Evolutionary conservation across 2,888 invertebrate species (phyloP).

Genomic region (Hyalella azteca): DNA sequence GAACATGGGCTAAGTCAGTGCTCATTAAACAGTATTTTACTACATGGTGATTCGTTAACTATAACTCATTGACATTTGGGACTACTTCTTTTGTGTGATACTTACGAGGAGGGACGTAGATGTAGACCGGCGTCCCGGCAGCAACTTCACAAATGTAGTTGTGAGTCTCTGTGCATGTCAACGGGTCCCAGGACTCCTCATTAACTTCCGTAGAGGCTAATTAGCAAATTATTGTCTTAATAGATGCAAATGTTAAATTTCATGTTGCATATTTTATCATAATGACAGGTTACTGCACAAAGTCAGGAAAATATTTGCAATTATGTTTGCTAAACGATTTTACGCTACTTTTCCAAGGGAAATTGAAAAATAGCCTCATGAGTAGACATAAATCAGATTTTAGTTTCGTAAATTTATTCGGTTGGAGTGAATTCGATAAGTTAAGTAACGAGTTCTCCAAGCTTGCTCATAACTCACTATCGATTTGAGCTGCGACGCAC

Average conservation of each 20-base stretch:
- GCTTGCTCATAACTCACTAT: background rate
- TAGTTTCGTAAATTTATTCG: too few relatives aligned
- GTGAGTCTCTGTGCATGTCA: conserved; percentile 9
- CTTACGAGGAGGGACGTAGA: conserved; percentile 39
- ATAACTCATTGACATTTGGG: too few relatives aligned
- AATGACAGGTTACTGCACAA: background rate
- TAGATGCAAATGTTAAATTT: background rate
- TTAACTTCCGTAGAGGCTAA: background rate
- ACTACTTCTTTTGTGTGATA: too few relatives aligned
- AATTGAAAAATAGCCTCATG: background rate
- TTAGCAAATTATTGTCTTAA: too few relatives aligned
- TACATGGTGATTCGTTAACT: too few relatives aligned
- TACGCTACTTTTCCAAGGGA: background rate
- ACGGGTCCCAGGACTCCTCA: background rate
- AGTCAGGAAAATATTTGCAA: background rate
- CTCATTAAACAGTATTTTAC: too few relatives aligned
- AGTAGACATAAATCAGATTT: too few relatives aligned
- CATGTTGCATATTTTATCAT: background rate
- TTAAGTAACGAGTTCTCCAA: background rate
- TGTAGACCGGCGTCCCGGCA: background rate
- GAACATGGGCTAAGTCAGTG: too few relatives aligned
- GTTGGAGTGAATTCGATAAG: background rate
- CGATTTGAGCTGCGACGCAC: background rate
- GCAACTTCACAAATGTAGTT: conserved; percentile 43
- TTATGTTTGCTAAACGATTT: background rate